A percentile compares a stretch with the other conserved stretches of the same genome.
These are phyloP conservation scores for Calliphora vicina DNA, from an alignment of 1,140 invertebrate species.

Conservation along the genomic window DNA sequence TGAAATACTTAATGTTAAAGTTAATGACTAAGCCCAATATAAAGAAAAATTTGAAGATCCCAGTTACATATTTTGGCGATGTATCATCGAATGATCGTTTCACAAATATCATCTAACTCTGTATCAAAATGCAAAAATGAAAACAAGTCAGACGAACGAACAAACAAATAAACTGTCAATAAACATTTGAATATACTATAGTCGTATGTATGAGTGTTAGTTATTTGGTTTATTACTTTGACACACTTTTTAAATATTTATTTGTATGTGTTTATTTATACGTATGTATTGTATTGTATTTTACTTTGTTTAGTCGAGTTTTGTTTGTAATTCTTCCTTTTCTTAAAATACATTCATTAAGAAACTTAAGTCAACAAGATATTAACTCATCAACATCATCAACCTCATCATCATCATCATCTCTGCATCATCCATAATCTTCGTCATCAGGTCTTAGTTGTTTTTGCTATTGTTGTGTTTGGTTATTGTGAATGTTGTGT, in stretches of 20 bases:
- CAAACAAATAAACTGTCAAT: no score
- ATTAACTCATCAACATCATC: constrained; percentile 2
- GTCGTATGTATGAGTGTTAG: background rate
- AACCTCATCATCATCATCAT: background rate
- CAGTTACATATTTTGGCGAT: no score
- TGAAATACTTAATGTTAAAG: no score
- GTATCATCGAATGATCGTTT: no score
- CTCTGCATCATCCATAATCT: constrained; percentile 12
- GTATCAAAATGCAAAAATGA: no score
- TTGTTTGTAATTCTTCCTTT: background rate
- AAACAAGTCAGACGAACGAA: no score
- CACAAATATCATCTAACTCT: no score
- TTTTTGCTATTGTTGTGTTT: background rate
- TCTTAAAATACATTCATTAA: background rate
- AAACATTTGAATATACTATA: no score
- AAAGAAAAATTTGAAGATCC: no score
- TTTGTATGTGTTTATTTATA: background rate
- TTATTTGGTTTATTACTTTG: background rate
- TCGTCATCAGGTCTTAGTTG: constrained; percentile 21
- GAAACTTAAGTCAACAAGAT: background rate
- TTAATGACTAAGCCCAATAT: no score
- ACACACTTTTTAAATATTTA: background rate
- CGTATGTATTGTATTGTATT: background rate
- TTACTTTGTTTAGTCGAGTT: background rate
- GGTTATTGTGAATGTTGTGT: background rate